Evolutionary conservation across 2,797 vertebrate species (phyloP).

Genomic region (Hoplostethus mediterraneus): DNA sequence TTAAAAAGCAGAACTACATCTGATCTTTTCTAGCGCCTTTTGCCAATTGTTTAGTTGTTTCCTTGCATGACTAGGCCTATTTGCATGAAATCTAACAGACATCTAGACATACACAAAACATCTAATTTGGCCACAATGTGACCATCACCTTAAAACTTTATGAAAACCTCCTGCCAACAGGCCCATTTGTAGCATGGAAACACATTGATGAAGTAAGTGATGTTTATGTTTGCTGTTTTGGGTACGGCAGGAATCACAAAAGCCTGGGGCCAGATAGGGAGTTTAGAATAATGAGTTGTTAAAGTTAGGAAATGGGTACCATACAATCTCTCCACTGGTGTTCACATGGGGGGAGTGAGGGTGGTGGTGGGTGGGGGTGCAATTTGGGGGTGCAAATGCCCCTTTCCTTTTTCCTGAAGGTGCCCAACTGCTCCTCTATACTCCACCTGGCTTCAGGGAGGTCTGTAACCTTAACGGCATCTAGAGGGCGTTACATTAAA

Average conservation of each 20-base stretch:
- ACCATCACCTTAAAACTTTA: conserved; percentile 33
- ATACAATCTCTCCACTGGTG: conserved; percentile 24
- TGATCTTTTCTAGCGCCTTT: conserved; percentile 1
- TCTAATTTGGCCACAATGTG: conserved; percentile 53
- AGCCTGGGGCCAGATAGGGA: conserved; percentile 34
- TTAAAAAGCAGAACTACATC: conserved; percentile 2
- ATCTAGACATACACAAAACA: conserved; percentile 18
- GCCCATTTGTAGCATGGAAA: conserved; percentile 42
- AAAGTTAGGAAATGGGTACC: conserved; percentile 65
- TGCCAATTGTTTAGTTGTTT: conserved; percentile 32
- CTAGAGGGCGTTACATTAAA: conserved; percentile 38
- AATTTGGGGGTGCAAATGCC: conserved; percentile 40
- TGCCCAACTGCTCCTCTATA: conserved; percentile 24
- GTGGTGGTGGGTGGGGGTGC: conserved; percentile 21
- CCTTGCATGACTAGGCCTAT: conserved; percentile 33
- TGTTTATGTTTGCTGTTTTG: conserved; percentile 50
- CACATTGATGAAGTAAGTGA: conserved; percentile 59
- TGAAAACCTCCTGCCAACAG: conserved; percentile 48
- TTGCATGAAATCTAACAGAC: conserved; percentile 40
- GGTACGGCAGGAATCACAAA: conserved; percentile 50
- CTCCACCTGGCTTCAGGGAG: conserved; percentile 38
- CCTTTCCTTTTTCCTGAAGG: conserved; percentile 48
- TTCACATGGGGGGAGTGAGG: conserved; percentile 1
- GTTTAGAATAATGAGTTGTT: conserved; percentile 57
- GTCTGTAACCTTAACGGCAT: conserved; percentile 34